A percentile compares a stretch with the other conserved stretches of the same genome.
Conservation (phyloP, 2,113 vertebrate genomes). For the Chunga burmeisteri region DNA sequence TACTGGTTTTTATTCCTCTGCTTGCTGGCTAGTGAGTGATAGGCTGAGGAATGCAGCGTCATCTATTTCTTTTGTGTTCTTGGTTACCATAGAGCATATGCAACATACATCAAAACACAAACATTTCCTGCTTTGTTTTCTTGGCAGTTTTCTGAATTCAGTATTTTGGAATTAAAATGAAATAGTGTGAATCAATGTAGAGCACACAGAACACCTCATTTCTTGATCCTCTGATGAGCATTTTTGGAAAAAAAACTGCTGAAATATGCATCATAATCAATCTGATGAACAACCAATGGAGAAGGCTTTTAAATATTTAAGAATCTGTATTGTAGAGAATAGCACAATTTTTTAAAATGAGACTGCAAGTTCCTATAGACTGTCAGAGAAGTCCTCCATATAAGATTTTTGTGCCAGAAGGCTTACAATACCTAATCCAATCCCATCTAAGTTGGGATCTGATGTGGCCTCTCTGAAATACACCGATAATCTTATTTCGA, state of each 20-base stretch:
- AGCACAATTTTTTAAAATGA: constrained; percentile 17
- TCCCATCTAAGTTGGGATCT: neutral
- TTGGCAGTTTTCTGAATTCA: constrained; percentile 50
- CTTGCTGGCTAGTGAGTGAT: constrained; percentile 22
- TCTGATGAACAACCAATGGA: constrained; percentile 63
- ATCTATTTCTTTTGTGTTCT: constrained; percentile 62
- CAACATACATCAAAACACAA: constrained; percentile 46
- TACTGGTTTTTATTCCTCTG: constrained; percentile 1
- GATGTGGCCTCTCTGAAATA: neutral
- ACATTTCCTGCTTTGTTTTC: constrained; percentile 57
- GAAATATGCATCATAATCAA: constrained; percentile 67
- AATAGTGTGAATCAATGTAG: constrained; percentile 57
- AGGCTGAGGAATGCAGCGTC: constrained; percentile 43
- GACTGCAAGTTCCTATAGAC: constrained; percentile 13
- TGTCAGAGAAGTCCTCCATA: neutral
- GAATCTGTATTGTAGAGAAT: constrained; percentile 47
- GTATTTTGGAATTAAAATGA: constrained; percentile 61
- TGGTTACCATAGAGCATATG: constrained; percentile 46
- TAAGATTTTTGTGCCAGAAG: neutral
- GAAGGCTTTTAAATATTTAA: constrained; percentile 52
- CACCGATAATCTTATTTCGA: neutral
- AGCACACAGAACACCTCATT: constrained; percentile 39
- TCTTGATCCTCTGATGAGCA: constrained; percentile 67
- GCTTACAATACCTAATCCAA: neutral
- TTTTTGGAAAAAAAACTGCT: constrained; percentile 61